phyloP scores from a whole-genome alignment of 2,797 vertebrate species.

The Heliangelus exortis region DNA sequence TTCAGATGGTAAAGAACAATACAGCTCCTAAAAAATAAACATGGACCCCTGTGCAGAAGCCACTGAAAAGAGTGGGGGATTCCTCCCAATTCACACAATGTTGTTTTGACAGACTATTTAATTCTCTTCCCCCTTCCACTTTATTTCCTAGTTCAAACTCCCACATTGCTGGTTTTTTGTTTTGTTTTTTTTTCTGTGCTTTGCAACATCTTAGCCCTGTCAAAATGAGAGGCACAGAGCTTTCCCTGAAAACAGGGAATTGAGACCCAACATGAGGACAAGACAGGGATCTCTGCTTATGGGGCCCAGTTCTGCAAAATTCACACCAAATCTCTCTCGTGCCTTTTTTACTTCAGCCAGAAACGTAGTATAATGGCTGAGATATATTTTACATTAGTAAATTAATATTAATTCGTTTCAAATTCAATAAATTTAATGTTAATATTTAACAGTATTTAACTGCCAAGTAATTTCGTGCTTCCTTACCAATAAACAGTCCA shows the following conservation, averaged over 20 bases:
- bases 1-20: fast-evolving
- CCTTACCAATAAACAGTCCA: neutral
- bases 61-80: neutral
- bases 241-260: neutral
- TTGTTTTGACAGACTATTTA: neutral
- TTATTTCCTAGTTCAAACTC: neutral
- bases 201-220: neutral
- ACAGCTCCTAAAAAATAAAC: neutral
- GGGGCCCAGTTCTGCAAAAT: neutral
- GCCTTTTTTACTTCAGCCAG: neutral
- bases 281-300: neutral
- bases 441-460: neutral
- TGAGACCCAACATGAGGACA: neutral
- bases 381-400: neutral
- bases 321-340: fast-evolving
- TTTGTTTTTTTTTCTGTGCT: neutral
- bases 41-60: neutral
- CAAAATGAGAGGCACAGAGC: neutral
- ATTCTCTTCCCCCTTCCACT: neutral
- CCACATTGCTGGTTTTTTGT: no score
- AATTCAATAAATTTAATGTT: no score
- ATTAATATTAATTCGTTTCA: no score
- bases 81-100: neutral
- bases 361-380: fast-evolving
- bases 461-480: neutral